Conservation (phyloP, 2,888 invertebrate species). For the Caradrina clavipalpis region DNA sequence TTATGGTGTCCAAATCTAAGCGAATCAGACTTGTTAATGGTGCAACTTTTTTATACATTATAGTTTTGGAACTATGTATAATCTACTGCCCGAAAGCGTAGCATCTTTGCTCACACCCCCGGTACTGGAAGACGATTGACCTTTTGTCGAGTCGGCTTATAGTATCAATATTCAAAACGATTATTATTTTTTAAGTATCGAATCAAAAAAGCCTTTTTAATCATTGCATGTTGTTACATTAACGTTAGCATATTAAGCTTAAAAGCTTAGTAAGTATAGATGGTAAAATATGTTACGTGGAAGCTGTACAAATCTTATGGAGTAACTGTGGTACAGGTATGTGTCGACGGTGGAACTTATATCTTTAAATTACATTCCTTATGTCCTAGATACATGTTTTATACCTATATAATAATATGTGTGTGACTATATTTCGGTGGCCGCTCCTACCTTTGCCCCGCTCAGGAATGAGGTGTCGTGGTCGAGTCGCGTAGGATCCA, state of each 20-base stretch:
- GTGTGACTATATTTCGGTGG: background rate
- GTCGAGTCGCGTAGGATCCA: slow-evolving; percentile 44
- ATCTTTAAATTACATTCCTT: background rate
- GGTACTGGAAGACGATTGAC: slow-evolving; percentile 41
- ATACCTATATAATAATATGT: background rate
- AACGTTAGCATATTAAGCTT: background rate
- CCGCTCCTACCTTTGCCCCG: slow-evolving; percentile 29
- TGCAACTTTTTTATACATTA: background rate
- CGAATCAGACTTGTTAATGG: too few species aligned
- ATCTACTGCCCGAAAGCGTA: slow-evolving; percentile 9
- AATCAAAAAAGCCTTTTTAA: background rate
- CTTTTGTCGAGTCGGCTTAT: slow-evolving; percentile 3
- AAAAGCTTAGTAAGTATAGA: too few species aligned
- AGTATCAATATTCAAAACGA: background rate
- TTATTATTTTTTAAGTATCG: background rate
- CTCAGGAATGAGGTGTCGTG: slow-evolving; percentile 20
- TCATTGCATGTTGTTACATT: slow-evolving; percentile 15
- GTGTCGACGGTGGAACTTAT: background rate
- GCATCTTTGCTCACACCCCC: background rate
- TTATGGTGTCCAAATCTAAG: too few species aligned
- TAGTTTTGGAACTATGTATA: background rate
- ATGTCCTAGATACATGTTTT: slow-evolving; percentile 3
- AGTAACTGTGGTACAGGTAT: slow-evolving; percentile 12
- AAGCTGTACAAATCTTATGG: background rate
- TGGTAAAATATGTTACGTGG: too few species aligned